phyloP scores from a whole-genome alignment of 2,113 vertebrate genomes.

The Trochalopteron elliotii region DNA sequence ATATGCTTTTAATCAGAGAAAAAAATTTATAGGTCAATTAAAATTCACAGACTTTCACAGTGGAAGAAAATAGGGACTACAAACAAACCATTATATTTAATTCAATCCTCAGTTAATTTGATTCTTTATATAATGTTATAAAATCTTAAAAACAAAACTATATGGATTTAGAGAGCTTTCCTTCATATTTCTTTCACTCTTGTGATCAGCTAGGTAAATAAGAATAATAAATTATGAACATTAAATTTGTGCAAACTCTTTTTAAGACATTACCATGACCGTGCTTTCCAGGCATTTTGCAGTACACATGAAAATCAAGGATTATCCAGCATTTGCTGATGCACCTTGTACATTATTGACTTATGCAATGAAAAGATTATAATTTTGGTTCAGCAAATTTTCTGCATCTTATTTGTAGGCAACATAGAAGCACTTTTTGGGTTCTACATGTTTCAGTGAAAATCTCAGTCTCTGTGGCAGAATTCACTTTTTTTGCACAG shows the following conservation, averaged over 20 bases:
- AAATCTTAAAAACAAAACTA: not conserved
- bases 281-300: not conserved
- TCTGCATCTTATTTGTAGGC: not conserved
- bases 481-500: not conserved
- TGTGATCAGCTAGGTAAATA: not conserved
- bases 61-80: not conserved
- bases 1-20: not conserved
- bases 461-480: not conserved
- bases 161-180: not conserved
- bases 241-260: not conserved
- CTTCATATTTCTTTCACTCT: not conserved
- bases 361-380: not conserved
- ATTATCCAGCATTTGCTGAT: not conserved
- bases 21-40: not conserved
- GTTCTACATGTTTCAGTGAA: not conserved
- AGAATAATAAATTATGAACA: not conserved
- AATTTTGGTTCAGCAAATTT: not conserved
- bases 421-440: not conserved
- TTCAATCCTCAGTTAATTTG: not conserved
- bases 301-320: not conserved
- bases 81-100: not conserved
- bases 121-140: not conserved
- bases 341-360: not conserved
- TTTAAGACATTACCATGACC: not conserved
- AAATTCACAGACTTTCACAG: not conserved